These are phyloP conservation scores for Harlomillsia oculata DNA, from an alignment of 1,140 invertebrate species.

Conservation along the genomic window DNA sequence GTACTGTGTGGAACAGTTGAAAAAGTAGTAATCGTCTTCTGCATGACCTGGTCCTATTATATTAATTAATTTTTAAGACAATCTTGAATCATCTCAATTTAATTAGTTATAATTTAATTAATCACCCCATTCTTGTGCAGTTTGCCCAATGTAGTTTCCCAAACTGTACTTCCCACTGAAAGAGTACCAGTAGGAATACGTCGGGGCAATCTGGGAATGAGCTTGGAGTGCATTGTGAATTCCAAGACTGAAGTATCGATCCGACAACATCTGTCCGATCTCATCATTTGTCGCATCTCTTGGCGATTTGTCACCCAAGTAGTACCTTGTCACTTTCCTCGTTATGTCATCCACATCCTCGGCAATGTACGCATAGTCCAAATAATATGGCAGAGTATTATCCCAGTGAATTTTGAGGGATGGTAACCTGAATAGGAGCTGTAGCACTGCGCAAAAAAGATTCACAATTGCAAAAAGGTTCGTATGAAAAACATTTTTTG, in stretches of 20 bases:
- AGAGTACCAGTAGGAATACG: constrained; percentile 16
- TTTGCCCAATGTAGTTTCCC: constrained; percentile 2
- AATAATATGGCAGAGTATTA: constrained; percentile 2
- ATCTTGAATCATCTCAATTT: background rate
- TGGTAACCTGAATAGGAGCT: background rate
- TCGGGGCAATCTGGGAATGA: constrained; percentile 17
- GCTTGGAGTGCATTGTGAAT: constrained; percentile 21
- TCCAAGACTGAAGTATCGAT: constrained; percentile 20
- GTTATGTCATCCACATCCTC: background rate
- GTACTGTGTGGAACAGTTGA: background rate
- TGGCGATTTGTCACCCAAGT: constrained; percentile 13
- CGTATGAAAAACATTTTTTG: too few species aligned
- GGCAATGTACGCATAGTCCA: constrained; percentile 15
- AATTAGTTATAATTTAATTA: too few species aligned
- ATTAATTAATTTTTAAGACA: background rate
- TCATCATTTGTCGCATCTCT: background rate
- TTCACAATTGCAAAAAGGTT: too few species aligned
- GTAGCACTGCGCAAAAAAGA: background rate
- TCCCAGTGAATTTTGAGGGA: constrained; percentile 15
- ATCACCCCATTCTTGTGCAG: constrained; percentile 3
- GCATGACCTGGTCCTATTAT: background rate
- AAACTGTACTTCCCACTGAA: constrained; percentile 21
- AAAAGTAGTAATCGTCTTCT: constrained; percentile 5
- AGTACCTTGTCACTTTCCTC: constrained; percentile 14
- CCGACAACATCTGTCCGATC: constrained; percentile 8